Percentiles rank a stretch among this genome's conserved stretches.
Conservation (phyloP, 2,113 vertebrate genomes). For the Engystomops pustulosus region DNA sequence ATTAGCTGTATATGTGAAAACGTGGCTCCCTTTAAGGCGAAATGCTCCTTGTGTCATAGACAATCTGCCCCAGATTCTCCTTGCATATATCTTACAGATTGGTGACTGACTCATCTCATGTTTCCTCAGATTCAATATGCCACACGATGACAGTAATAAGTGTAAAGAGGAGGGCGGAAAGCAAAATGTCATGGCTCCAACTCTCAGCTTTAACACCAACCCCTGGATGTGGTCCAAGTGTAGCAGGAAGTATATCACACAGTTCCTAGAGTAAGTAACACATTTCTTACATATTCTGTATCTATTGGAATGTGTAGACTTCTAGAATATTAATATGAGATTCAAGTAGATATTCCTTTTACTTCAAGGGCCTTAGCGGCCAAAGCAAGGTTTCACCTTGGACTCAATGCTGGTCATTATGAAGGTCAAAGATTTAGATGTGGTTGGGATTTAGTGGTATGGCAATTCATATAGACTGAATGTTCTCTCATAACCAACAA, state of each 20-base stretch:
- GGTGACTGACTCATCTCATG: background rate
- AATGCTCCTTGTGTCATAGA: background rate
- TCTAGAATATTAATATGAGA: too few relatives aligned
- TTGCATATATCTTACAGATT: background rate
- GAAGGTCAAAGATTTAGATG: too few relatives aligned
- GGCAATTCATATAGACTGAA: too few relatives aligned
- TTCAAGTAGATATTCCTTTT: too few relatives aligned
- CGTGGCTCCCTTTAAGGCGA: too few relatives aligned
- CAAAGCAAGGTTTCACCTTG: too few relatives aligned
- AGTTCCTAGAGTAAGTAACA: slow-evolving; percentile 95
- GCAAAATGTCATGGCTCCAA: slow-evolving; percentile 97
- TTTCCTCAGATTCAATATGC: slow-evolving; percentile 93
- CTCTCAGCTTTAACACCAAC: slow-evolving; percentile 94
- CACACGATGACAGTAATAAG: slow-evolving; percentile 96
- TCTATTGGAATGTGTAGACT: too few relatives aligned
- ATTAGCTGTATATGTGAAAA: too few relatives aligned
- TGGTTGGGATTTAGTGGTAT: too few relatives aligned
- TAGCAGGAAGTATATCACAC: slow-evolving; percentile 97
- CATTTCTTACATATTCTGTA: background rate
- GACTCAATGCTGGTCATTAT: too few relatives aligned
- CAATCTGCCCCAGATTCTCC: background rate
- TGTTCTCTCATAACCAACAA: too few relatives aligned
- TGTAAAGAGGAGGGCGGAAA: slow-evolving; percentile 95
- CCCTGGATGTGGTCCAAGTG: slow-evolving; percentile 99
- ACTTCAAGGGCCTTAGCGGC: too few relatives aligned